Base-by-base conservation (phyloP, 1,140 invertebrate genomes). In the Drosophila tristis region DNA sequence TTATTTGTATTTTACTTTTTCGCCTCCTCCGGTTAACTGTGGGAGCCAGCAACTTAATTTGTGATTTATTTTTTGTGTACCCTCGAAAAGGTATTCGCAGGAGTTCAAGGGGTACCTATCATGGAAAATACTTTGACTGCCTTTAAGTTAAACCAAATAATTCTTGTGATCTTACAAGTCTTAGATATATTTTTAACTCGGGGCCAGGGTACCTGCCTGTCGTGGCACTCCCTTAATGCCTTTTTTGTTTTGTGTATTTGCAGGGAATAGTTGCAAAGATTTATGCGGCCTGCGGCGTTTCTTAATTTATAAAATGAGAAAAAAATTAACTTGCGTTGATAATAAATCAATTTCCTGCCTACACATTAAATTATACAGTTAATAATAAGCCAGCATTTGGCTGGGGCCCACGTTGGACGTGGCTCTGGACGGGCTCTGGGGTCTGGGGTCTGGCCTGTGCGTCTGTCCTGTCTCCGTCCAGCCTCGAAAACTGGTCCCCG, bases 271-370 rank as follows among this genome's bases (percentile, higher is more conserved):
- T 76, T 76, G 50, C 74, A 54, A 29, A 86, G 78, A 74, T 60
- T 74, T 77, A 56, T 70, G 74, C 81, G 57, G 68, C 66, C 62
- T 57, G 80, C 66, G 55, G 53, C 77, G 77, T 80, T 85, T 81
- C 74, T 81, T 81, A 86, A 72, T 78, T 87, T 78, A 87, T 67
- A 78, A 81, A 63, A 87, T 79, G 64, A 62, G 58, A 74, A 60
- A 72, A 80, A 85, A 85, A 87, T 85, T 75, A 87, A 82, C 82
- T 68, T 75, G 79, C 79, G 84, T 70, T 89, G 82, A 87, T 87
- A 87, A 89, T 87, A 87, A 87, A 87, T 87, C 82, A 87, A 87
- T 87, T 87, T 87, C 79, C 82, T 87, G 82, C 82, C 82, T 87
- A 87, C 82, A 87, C 82, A 89, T 72, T 75, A 87, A 82, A 87